These are phyloP conservation scores for Mesoligia furuncula DNA, from an alignment of 2,888 invertebrate species.

Conservation along the genomic window DNA sequence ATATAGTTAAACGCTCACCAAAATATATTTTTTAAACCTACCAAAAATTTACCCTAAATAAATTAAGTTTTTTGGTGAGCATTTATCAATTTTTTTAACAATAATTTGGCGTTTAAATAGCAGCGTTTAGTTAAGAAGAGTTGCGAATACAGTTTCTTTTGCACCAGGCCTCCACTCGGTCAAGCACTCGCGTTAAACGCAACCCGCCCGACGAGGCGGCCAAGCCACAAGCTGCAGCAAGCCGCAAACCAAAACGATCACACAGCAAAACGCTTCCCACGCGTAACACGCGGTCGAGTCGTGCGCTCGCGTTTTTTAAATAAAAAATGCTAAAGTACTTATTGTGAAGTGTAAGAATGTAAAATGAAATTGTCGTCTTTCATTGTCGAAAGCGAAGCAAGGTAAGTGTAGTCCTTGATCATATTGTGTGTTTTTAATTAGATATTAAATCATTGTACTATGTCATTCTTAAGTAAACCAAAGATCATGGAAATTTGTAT, in stretches of 20 bases:
- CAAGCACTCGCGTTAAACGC: slow-evolving; percentile 50
- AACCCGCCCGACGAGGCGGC: slow-evolving; percentile 30
- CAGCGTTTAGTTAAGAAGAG: slow-evolving; percentile 40
- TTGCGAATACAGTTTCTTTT: slow-evolving; percentile 57
- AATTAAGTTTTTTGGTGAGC: slow-evolving; percentile 19
- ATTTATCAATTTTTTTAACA: slow-evolving; percentile 1
- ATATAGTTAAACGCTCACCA: slow-evolving; percentile 14
- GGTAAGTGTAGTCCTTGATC: slow-evolving; percentile 45
- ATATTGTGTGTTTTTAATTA: slow-evolving; percentile 29
- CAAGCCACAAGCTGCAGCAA: slow-evolving; percentile 34
- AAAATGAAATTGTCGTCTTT: slow-evolving; percentile 13
- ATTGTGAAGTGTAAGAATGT: slow-evolving; percentile 45
- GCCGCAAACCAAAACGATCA: slow-evolving; percentile 37
- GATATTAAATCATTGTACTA: slow-evolving; percentile 37
- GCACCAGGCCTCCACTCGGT: slow-evolving; percentile 58
- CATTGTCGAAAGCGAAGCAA: slow-evolving; percentile 31
- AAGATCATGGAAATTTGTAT: slow-evolving; percentile 25
- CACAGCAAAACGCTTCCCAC: slow-evolving; percentile 34
- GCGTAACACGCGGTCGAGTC: slow-evolving; percentile 41
- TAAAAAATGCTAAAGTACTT: slow-evolving; percentile 27
- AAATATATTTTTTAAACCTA: not conserved
- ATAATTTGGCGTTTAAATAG: slow-evolving; percentile 14
- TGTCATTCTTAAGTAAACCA: slow-evolving; percentile 42
- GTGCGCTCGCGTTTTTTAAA: slow-evolving; percentile 45
- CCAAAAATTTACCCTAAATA: not conserved